phyloP scores from a whole-genome alignment of 2,888 invertebrate genomes.

The Cryptus viduatorius region DNA sequence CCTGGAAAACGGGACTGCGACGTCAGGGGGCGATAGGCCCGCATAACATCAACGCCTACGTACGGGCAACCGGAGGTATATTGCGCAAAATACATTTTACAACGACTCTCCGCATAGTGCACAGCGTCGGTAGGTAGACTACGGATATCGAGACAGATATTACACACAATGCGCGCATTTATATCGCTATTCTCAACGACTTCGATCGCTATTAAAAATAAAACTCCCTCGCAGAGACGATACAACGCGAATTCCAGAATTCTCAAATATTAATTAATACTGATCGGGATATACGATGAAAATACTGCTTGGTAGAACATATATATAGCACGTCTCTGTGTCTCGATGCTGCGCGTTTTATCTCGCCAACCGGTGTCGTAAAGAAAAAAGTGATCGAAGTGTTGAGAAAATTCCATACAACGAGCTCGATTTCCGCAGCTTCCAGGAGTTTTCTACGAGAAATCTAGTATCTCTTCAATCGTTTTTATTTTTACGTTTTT shows the following conservation, averaged over 20 bases:
- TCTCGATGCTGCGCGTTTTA: constrained; percentile 18
- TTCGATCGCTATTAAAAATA: constrained; percentile 14
- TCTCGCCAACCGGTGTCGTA: background rate
- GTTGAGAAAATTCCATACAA: background rate
- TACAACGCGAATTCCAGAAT: constrained; percentile 53
- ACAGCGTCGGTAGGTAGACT: background rate
- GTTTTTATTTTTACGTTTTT: background rate
- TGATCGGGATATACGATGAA: constrained; percentile 62
- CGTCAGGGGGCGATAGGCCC: constrained; percentile 22
- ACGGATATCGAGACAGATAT: background rate
- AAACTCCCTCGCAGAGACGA: constrained; percentile 26
- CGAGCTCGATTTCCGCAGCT: background rate
- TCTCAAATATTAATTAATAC: constrained; percentile 64
- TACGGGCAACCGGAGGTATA: constrained; percentile 36
- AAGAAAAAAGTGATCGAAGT: constrained; percentile 30
- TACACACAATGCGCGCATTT: background rate
- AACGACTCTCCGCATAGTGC: background rate
- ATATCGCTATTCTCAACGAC: background rate
- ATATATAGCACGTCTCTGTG: constrained; percentile 43
- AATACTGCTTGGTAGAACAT: constrained; percentile 65
- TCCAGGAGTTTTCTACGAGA: background rate
- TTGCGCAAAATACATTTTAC: constrained; percentile 45
- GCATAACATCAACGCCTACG: constrained; percentile 55
- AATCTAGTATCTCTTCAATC: constrained; percentile 7
- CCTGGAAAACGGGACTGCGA: background rate